Evolutionary conservation across 2,113 vertebrate species (phyloP).

Genomic region (Saimiri boliviensis): DNA sequence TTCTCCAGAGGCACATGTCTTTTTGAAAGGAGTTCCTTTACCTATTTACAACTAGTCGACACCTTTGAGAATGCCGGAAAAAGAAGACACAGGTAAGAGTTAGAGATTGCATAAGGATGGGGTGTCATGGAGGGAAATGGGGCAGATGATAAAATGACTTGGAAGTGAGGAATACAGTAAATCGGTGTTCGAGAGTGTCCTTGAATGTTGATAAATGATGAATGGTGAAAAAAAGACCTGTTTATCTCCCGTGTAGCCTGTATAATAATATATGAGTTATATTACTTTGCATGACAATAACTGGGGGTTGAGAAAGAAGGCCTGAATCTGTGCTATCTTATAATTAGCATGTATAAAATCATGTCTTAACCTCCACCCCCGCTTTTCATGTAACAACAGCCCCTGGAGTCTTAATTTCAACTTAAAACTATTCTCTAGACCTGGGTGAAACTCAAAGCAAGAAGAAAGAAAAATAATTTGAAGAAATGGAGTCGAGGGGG

Average conservation of each 20-base stretch:
- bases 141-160: conserved; percentile 24
- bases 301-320: not conserved
- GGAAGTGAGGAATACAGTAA: conserved; percentile 44
- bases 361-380: not conserved
- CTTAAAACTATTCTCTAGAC: conserved; percentile 47
- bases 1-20: not conserved
- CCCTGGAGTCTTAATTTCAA: not conserved
- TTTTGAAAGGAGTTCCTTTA: conserved; percentile 51
- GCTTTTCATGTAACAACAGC: conserved; percentile 43
- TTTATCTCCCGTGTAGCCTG: not conserved
- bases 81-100: not conserved
- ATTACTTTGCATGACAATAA: conserved; percentile 49
- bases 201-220: conserved; percentile 74
- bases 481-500: not conserved
- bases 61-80: conserved; percentile 22
- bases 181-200: conserved; percentile 67
- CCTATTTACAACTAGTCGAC: conserved; percentile 10
- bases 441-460: not conserved
- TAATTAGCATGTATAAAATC: conserved; percentile 6
- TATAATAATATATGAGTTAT: conserved; percentile 31
- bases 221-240: conserved; percentile 61
- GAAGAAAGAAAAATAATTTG: not conserved
- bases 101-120: not conserved
- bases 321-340: conserved; percentile 50
- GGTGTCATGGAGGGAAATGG: not conserved